Conservation (phyloP, 2,888 invertebrate genomes). For the Elmis aenea region DNA sequence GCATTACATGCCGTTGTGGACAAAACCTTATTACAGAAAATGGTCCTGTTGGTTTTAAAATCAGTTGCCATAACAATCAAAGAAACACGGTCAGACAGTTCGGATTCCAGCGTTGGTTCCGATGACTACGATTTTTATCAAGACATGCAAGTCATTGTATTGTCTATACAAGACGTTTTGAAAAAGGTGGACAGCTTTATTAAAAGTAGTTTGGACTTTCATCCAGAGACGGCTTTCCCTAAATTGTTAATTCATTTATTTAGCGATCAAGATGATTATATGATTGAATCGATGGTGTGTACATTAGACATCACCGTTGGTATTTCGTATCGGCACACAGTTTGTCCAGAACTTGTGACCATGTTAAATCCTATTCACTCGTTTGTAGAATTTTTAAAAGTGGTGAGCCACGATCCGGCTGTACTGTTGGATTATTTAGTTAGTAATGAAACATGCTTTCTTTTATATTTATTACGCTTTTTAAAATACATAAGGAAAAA, state of each 20-base stretch:
- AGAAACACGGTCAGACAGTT: slow-evolving; percentile 80
- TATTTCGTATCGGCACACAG: slow-evolving; percentile 74
- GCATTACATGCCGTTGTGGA: slow-evolving; percentile 51
- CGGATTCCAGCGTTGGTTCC: slow-evolving; percentile 77
- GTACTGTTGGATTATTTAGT: slow-evolving; percentile 79
- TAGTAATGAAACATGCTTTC: slow-evolving; percentile 86
- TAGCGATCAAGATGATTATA: slow-evolving; percentile 85
- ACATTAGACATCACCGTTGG: slow-evolving; percentile 83
- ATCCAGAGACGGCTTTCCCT: slow-evolving; percentile 81
- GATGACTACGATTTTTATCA: slow-evolving; percentile 82
- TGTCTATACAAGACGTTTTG: slow-evolving; percentile 78
- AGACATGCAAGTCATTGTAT: slow-evolving; percentile 83
- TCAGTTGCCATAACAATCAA: slow-evolving; percentile 87
- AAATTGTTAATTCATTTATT: slow-evolving; percentile 85
- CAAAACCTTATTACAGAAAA: slow-evolving; percentile 76
- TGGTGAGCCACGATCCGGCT: slow-evolving; percentile 76
- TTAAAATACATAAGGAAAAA: slow-evolving; percentile 78
- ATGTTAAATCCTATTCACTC: slow-evolving; percentile 82
- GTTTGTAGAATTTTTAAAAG: slow-evolving; percentile 80
- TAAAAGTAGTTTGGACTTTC: slow-evolving; percentile 74
- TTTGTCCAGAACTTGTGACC: slow-evolving; percentile 72
- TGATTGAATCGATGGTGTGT: slow-evolving; percentile 90
- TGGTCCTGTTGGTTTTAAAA: slow-evolving; percentile 81
- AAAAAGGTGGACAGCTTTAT: slow-evolving; percentile 78
- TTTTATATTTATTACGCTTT: slow-evolving; percentile 77